Evolutionary conservation across 2,888 invertebrate species (phyloP).

Genomic region (Tupiocoris notatus): DNA sequence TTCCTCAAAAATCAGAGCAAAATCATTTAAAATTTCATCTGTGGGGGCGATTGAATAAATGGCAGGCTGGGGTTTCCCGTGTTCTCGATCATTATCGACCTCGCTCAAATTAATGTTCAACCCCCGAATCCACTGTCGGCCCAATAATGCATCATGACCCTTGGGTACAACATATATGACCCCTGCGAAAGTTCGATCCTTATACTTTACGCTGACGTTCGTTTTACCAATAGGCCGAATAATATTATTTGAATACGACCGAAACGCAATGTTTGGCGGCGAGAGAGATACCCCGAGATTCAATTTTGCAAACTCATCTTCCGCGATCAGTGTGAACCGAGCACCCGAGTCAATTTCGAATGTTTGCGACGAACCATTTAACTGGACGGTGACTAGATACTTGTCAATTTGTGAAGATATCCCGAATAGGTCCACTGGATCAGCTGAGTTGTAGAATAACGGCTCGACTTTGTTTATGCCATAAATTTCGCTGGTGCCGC

Average conservation of each 20-base stretch:
- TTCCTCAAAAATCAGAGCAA: neutral
- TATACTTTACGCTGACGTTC: neutral
- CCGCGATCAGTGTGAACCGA: conserved; percentile 19
- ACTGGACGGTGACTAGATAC: conserved; percentile 9
- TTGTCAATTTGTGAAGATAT: neutral
- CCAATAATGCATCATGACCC: neutral
- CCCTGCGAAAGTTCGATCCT: neutral
- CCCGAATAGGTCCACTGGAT: conserved; percentile 22
- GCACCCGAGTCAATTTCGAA: conserved; percentile 33
- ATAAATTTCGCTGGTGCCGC: neutral
- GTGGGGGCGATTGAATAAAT: neutral
- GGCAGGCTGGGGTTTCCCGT: neutral
- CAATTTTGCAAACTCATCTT: conserved; percentile 11
- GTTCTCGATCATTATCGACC: neutral
- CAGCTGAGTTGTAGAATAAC: neutral
- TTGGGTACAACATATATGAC: neutral
- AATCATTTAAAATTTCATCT: neutral
- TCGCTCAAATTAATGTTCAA: conserved; percentile 5
- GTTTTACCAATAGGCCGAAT: neutral
- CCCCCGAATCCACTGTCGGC: conserved; percentile 16
- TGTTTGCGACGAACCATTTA: conserved; percentile 15
- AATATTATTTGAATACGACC: neutral
- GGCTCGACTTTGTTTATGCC: conserved; percentile 1
- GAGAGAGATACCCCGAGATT: neutral
- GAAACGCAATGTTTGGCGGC: neutral